phyloP scores from a whole-genome alignment of 2,797 vertebrate genomes.

The Phoxinus dragarum region DNA sequence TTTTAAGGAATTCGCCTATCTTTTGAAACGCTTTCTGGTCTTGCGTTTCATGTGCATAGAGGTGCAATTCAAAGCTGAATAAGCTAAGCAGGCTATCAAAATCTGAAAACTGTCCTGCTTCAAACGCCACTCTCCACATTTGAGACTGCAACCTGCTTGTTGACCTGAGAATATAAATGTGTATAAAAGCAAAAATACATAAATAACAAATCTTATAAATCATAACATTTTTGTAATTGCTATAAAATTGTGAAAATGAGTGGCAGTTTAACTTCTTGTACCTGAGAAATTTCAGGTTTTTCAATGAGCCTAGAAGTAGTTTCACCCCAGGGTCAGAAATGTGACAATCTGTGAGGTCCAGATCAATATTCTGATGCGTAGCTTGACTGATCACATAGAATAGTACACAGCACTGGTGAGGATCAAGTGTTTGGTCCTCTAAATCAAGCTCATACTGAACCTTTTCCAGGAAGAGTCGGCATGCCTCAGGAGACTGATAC shows the following conservation, averaged over 20 bases:
- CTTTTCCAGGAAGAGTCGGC: constrained; percentile 47
- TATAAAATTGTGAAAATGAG: neutral
- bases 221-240: neutral
- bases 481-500: constrained; percentile 49
- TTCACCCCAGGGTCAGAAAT: constrained; percentile 47
- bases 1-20: constrained; percentile 34
- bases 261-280: neutral
- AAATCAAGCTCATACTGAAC: constrained; percentile 48
- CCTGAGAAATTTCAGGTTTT: constrained; percentile 51
- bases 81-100: constrained; percentile 46
- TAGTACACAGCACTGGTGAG: constrained; percentile 56
- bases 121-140: constrained; percentile 50
- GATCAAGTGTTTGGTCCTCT: constrained; percentile 48
- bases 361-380: constrained; percentile 17
- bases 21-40: constrained; percentile 26
- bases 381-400: constrained; percentile 55
- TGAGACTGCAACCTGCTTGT: constrained; percentile 19
- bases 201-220: neutral
- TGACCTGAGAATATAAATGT: constrained; percentile 23
- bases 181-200: neutral
- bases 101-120: constrained; percentile 27
- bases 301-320: constrained; percentile 51
- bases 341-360: constrained; percentile 46
- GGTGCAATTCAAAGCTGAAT: constrained; percentile 43
- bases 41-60: constrained; percentile 18